Conservation (phyloP, 2,113 vertebrate genomes). For the Rhipidura dahli region DNA sequence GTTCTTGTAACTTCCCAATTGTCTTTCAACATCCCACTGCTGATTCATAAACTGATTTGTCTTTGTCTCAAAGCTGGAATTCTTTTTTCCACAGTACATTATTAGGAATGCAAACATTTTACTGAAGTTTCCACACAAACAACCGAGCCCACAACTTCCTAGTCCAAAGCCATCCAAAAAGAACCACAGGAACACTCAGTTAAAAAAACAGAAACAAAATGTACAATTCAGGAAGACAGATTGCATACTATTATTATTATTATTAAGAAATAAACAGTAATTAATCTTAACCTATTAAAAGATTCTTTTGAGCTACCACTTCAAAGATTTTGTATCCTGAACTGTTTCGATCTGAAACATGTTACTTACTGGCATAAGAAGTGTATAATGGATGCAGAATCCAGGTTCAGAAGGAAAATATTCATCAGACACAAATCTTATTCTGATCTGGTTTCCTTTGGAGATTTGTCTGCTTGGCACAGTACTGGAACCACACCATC, state of each 20-base stretch:
- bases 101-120: constrained; percentile 7
- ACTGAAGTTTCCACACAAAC: not conserved
- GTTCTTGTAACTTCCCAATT: not conserved
- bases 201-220: not conserved
- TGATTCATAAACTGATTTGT: not conserved
- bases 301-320: not conserved
- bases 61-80: not conserved
- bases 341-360: not conserved
- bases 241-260: not conserved
- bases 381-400: constrained; percentile 90
- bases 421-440: constrained; percentile 94
- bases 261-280: not conserved
- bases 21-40: not conserved
- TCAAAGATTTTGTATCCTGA: not conserved
- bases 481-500: constrained; percentile 90
- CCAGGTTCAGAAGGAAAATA: constrained; percentile 96
- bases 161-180: not conserved
- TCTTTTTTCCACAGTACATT: not conserved
- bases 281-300: not conserved
- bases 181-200: not conserved
- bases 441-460: constrained; percentile 90
- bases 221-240: not conserved
- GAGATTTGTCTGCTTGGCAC: constrained; percentile 83
- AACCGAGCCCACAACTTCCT: not conserved
- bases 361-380: constrained; percentile 83